Evolutionary conservation across 1,140 invertebrate species (phyloP), one percentile per base, ranked within the genome.

Genomic region (Papilio dardanus): DNA sequence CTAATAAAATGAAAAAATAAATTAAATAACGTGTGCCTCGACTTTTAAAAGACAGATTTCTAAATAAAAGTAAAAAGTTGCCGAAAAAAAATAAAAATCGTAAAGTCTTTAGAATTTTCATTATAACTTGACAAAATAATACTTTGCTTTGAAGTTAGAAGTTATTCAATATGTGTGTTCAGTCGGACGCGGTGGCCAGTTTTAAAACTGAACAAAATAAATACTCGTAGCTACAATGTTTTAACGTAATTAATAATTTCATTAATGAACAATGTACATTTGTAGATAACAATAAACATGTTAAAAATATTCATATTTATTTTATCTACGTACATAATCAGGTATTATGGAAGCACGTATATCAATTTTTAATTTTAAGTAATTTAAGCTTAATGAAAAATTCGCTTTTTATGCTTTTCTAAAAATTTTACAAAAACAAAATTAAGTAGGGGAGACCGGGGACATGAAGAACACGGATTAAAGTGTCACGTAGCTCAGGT

Each of bases 81-180:
- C 66, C 66, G 19, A 68, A 10, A 21, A 68, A 19, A 0, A 68
- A 37, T 21, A 35, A 21, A 37, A 40, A 14, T 12, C 66, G 33
- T 68, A 68, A 21, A 8, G 6, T n/a, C 6, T 68, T 68, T 19
- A 68, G n/a, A 68, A 68, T 37, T 40, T 21, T 68, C 66, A 68
- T 68, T 35, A 33, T 37, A n/a, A n/a, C n/a, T n/a, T n/a, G n/a
- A n/a, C n/a, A n/a, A n/a, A n/a, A n/a, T n/a, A n/a, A n/a, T 21
- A 37, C 37, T 35, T 37, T 31, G 33, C 19, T 31, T 35, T 21
- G 30, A 6, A 21, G 7, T 10, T 21, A 10, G 5, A 14, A 12
- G 14, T 12, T 24, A 21, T 54, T 54, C 50, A 54, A 19, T 24
- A 54, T 12, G 10, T 24, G 19, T 24, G 50, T 12, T 28, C 21